Evolutionary conservation across 1,140 invertebrate species (phyloP).

Genomic region (Drosophila tropicalis): DNA sequence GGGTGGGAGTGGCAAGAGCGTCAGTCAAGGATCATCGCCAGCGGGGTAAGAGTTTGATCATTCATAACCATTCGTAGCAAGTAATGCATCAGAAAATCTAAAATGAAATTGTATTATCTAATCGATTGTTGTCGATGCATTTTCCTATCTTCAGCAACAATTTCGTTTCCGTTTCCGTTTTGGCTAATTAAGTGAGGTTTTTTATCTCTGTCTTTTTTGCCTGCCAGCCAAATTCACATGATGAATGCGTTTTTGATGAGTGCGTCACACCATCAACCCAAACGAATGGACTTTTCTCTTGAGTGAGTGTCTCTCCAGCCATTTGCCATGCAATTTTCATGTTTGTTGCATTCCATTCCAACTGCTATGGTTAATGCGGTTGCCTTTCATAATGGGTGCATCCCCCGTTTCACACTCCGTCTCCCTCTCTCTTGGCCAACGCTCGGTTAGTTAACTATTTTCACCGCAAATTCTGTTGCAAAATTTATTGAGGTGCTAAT

Average conservation of each 20-base stretch:
- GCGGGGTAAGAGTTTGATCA: slow-evolving; percentile 63
- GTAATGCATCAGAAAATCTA: background rate
- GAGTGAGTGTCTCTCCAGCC: background rate
- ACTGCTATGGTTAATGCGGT: slow-evolving; percentile 56
- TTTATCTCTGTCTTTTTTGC: no score
- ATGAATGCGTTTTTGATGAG: slow-evolving; percentile 72
- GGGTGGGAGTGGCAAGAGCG: slow-evolving; percentile 50
- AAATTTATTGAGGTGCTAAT: background rate
- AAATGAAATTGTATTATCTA: background rate
- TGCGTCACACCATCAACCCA: slow-evolving; percentile 4
- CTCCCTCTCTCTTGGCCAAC: background rate
- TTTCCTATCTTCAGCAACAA: background rate
- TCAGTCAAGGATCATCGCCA: slow-evolving; percentile 78
- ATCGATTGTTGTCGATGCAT: background rate
- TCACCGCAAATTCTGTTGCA: slow-evolving; percentile 47
- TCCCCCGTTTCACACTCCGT: slow-evolving; percentile 30
- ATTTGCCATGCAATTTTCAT: slow-evolving; percentile 48
- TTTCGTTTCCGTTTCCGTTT: slow-evolving; percentile 39
- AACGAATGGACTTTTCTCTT: slow-evolving; percentile 6
- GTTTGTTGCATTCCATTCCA: slow-evolving; percentile 71
- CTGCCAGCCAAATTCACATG: slow-evolving; percentile 51
- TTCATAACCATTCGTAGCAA: no score
- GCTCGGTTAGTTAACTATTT: slow-evolving; percentile 42
- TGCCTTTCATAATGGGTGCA: slow-evolving; percentile 61
- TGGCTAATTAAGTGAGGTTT: slow-evolving; percentile 40